phyloP scores from a whole-genome alignment of 2,113 vertebrate genomes.

The Tetraodon nigroviridis region DNA sequence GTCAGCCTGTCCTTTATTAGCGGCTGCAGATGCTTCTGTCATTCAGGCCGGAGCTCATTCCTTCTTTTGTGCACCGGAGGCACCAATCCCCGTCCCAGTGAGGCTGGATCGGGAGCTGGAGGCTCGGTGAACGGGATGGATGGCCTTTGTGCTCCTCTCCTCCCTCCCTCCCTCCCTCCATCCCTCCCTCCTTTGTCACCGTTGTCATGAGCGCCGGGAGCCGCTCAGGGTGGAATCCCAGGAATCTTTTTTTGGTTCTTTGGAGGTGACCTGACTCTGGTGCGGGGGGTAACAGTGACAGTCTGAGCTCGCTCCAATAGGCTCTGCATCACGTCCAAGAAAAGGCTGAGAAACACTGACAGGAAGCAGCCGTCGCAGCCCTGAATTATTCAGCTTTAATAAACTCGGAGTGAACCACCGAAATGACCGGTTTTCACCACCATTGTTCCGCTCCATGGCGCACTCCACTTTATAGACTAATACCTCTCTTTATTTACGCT shows the following conservation, averaged over 20 bases:
- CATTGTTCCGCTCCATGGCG: too few relatives aligned
- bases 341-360: constrained; percentile 27
- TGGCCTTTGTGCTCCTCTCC: constrained; percentile 49
- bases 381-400: constrained; percentile 20
- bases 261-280: constrained; percentile 50
- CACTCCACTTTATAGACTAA: too few relatives aligned
- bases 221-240: constrained; percentile 63
- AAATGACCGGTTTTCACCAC: too few relatives aligned
- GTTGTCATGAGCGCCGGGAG: constrained; percentile 64
- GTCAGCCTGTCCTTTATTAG: too few relatives aligned
- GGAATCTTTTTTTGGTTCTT: constrained; percentile 61
- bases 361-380: constrained; percentile 9
- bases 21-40: constrained; percentile 8
- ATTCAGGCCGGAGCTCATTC: constrained; percentile 18
- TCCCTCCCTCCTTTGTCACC: constrained; percentile 63
- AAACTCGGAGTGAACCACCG: background rate
- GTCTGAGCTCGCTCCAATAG: constrained; percentile 35
- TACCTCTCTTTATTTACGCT: too few relatives aligned
- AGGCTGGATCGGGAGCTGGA: constrained; percentile 48
- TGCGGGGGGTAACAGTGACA: constrained; percentile 55
- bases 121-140: constrained; percentile 47
- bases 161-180: background rate
- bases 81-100: constrained; percentile 41
- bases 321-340: constrained; percentile 32
- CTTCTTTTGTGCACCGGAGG: constrained; percentile 39